Conservation (phyloP, 2,888 invertebrate species). For the Acronicta alni region DNA sequence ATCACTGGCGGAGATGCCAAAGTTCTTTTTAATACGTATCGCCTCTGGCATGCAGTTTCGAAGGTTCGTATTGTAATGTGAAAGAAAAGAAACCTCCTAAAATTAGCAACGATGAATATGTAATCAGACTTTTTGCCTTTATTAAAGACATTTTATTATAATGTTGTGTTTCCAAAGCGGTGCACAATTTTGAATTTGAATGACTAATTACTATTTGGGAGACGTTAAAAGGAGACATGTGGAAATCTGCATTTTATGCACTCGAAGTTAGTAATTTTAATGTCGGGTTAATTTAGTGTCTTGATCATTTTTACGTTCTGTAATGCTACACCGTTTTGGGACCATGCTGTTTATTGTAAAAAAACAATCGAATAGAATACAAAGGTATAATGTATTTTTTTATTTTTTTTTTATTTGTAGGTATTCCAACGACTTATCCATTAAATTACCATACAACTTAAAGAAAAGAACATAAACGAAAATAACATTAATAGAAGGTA, state of each 20-base stretch:
- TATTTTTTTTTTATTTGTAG: too few relatives aligned
- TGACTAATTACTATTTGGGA: slow-evolving; percentile 41
- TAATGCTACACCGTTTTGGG: neutral
- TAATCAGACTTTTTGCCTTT: slow-evolving; percentile 42
- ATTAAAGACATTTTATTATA: slow-evolving; percentile 46
- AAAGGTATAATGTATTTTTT: too few relatives aligned
- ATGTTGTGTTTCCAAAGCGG: slow-evolving; percentile 44
- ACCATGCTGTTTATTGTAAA: slow-evolving; percentile 4
- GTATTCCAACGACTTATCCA: too few relatives aligned
- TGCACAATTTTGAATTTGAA: slow-evolving; percentile 47
- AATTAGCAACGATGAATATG: slow-evolving; percentile 40
- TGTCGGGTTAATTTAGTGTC: slow-evolving; percentile 11
- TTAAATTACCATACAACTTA: too few relatives aligned
- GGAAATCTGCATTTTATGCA: slow-evolving; percentile 16
- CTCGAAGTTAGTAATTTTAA: slow-evolving; percentile 25
- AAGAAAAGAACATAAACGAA: too few relatives aligned
- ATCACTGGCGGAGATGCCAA: slow-evolving; percentile 52
- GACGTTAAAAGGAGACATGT: slow-evolving; percentile 24
- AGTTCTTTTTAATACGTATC: slow-evolving; percentile 56
- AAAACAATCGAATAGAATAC: too few relatives aligned
- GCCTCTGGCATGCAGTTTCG: slow-evolving; percentile 52
- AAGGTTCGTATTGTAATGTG: slow-evolving; percentile 45
- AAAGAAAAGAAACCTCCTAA: slow-evolving; percentile 23
- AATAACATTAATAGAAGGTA: too few relatives aligned
- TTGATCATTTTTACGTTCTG: slow-evolving; percentile 3